Base-by-base conservation (phyloP, 2,113 vertebrate species). In the Esox niger region DNA sequence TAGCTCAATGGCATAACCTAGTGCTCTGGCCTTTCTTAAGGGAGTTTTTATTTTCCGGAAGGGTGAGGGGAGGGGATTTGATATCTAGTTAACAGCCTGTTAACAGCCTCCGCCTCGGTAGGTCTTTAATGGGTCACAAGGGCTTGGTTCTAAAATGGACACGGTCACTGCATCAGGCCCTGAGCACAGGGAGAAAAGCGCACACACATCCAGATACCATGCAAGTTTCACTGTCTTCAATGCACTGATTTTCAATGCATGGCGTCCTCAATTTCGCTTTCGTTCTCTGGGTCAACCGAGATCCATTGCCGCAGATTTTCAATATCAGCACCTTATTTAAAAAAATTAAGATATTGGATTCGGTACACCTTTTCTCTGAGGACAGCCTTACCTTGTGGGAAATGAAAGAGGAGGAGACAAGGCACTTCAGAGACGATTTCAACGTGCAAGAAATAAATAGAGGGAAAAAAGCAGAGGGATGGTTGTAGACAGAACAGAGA, bases 351-450 rank as follows among this genome's bases (percentile, higher is more conserved):
- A 38, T n/a, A 7, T 65, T 43, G 1, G n/a, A 15, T 71, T 61
- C 43, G 56, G 21, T 0, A 2, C 26, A 58, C 61, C 62, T 66
- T 62, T 13, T 21, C 47, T 38, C 7, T 4, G 17, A 21, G 60
- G n/a, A 1, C 17, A 1, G 2, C 54, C n/a, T 46, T 47, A 68
- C 63, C 20, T 2, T 17, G 32, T 33, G 25, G 49, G 43, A 3
- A 54, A 62, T 31, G 15, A 52, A 31, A 64, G 49, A 63, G 59
- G 56, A 72, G n/a, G 30, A n/a, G 59, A 59, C 17, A 49, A 20
- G n/a, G 6, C 27, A 57, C 72, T 82, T 82, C 57, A 82, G 74
- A 76, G 58, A 38, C 43, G 31, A 65, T 13, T 49, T 46, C 69
- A 63, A 32, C 17, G 27, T 70, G 49, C 23, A 15, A 29, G 52